Percentiles rank a stretch among this genome's conserved stretches.
Evolutionary conservation across 2,113 vertebrate genomes (phyloP).

Genomic region (Reinhardtius hippoglossoides): DNA sequence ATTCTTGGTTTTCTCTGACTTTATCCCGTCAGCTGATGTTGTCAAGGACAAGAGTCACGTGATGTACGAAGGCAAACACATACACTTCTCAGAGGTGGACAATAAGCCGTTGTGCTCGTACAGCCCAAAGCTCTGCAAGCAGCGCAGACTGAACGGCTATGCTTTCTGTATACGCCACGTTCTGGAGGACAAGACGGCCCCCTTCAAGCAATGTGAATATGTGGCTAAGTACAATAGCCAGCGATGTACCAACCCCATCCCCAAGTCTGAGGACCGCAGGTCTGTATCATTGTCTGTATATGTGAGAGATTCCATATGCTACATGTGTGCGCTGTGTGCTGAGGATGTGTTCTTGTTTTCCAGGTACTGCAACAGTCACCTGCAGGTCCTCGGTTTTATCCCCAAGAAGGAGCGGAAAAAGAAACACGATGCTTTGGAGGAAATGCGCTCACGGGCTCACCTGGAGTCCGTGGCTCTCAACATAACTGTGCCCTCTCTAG

Average conservation of each 20-base stretch:
- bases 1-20: constrained; percentile 58
- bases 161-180: constrained; percentile 99
- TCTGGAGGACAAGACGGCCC: constrained; percentile 99
- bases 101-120: constrained; percentile 99
- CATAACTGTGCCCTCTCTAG: constrained; percentile 93
- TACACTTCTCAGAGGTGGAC: constrained; percentile 99
- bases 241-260: constrained; percentile 99
- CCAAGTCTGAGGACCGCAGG: constrained; percentile 98
- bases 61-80: constrained; percentile 99
- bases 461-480: constrained; percentile 95
- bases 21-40: constrained; percentile 97
- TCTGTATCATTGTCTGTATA: constrained; percentile 71
- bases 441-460: constrained; percentile 91
- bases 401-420: constrained; percentile 99
- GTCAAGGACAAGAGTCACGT: constrained; percentile 99
- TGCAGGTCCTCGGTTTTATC: constrained; percentile 99
- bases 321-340: background rate
- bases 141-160: constrained; percentile 98
- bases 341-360: constrained; percentile 34
- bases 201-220: constrained; percentile 99
- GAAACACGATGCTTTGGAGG: constrained; percentile 96
- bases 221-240: constrained; percentile 99
- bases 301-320: constrained; percentile 1
- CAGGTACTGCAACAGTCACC: constrained; percentile 99
- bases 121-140: constrained; percentile 99